A percentile compares a stretch with the other conserved stretches of the same genome.
phyloP scores from a whole-genome alignment of 1,140 invertebrate genomes.

The Drosophila tropicalis region DNA sequence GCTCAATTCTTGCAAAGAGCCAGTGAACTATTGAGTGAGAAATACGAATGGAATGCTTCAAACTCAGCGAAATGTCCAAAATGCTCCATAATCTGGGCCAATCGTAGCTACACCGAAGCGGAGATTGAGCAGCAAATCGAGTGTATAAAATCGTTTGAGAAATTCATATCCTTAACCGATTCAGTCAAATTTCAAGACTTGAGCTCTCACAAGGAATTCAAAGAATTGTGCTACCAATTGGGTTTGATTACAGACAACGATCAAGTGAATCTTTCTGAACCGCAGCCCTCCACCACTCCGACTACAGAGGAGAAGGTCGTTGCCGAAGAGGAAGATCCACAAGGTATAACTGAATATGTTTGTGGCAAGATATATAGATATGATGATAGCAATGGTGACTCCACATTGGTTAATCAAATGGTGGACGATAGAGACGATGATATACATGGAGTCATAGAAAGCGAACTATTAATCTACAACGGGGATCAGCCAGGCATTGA shows the following conservation, averaged over 20 bases:
- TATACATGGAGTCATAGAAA: no score
- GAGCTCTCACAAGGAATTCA: conserved; percentile 51
- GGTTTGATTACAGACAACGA: conserved; percentile 34
- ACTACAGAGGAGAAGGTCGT: background rate
- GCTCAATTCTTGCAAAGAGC: conserved; percentile 54
- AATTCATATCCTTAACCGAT: conserved; percentile 39
- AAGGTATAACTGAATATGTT: conserved; percentile 11
- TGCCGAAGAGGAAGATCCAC: background rate
- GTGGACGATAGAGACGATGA: background rate
- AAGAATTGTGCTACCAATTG: conserved; percentile 55
- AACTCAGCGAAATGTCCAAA: conserved; percentile 28
- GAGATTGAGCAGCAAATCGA: conserved; percentile 69
- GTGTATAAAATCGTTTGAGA: conserved; percentile 56
- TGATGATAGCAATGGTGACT: background rate
- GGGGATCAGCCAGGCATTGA: background rate
- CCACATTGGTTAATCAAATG: background rate
- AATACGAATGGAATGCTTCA: conserved; percentile 17
- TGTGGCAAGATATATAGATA: conserved; percentile 39
- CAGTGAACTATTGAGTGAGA: conserved; percentile 31
- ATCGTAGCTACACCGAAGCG: conserved; percentile 52
- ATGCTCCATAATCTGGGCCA: conserved; percentile 17
- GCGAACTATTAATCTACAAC: background rate
- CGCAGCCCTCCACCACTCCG: background rate
- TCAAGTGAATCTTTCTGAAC: background rate
- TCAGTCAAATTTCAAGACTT: conserved; percentile 29